A percentile compares a stretch with the other conserved stretches of the same genome.
Conservation (phyloP, 1,140 invertebrate species). For the Carcinoscorpius rotundicauda region DNA sequence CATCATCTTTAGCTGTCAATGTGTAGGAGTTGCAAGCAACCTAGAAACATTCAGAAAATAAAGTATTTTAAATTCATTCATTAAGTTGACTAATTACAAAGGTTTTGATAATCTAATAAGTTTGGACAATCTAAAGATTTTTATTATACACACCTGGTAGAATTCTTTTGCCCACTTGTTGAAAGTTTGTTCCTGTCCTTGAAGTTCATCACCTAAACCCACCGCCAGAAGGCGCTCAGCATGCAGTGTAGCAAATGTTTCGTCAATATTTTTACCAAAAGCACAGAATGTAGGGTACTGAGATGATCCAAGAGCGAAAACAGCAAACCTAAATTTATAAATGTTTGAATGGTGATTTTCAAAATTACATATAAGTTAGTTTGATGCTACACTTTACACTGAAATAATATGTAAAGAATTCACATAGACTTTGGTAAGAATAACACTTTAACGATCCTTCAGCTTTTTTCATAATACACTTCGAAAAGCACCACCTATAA, state of each 20-base stretch:
- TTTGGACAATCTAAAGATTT: too few relatives aligned
- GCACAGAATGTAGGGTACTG: slow-evolving; percentile 22
- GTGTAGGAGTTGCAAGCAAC: neutral
- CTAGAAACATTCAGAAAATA: neutral
- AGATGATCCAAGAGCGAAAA: slow-evolving; percentile 23
- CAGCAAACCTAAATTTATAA: slow-evolving; percentile 11
- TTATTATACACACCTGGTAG: slow-evolving; percentile 10
- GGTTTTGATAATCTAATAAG: too few relatives aligned
- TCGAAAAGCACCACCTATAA: too few relatives aligned
- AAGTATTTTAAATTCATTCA: too few relatives aligned
- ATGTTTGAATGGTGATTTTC: too few relatives aligned
- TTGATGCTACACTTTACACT: too few relatives aligned
- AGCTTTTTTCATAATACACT: too few relatives aligned
- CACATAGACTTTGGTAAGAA: too few relatives aligned
- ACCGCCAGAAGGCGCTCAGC: slow-evolving; percentile 12
- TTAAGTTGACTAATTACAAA: too few relatives aligned
- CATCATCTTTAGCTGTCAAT: neutral
- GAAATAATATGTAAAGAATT: too few relatives aligned
- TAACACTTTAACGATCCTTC: too few relatives aligned
- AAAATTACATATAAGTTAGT: too few relatives aligned
- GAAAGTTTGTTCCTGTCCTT: slow-evolving; percentile 23
- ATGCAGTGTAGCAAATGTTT: slow-evolving; percentile 14
- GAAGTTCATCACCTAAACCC: slow-evolving; percentile 19
- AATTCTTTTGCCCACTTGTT: slow-evolving; percentile 14
- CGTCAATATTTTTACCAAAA: slow-evolving; percentile 22